Conservation (phyloP, 2,888 invertebrate species). For the Myathropa florea region DNA sequence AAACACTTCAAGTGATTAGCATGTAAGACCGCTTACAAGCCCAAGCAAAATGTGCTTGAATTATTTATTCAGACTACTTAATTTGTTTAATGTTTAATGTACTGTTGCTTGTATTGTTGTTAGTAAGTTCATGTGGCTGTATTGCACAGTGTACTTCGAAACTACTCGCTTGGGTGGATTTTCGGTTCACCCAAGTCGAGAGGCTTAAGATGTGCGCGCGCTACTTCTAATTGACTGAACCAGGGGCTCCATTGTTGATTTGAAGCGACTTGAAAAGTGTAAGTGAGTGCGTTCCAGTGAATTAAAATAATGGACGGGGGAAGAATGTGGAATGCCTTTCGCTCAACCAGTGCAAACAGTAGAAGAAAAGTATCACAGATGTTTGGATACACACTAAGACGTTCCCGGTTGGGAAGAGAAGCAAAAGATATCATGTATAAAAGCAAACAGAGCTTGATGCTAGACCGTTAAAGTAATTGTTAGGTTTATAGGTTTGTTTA, state of each 20-base stretch:
- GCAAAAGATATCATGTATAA: background rate
- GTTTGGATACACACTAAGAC: background rate
- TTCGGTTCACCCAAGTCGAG: constrained; percentile 29
- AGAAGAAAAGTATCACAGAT: constrained; percentile 1
- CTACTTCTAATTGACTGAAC: constrained; percentile 29
- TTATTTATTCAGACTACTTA: constrained; percentile 23
- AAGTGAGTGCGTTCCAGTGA: constrained; percentile 40
- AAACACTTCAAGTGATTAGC: background rate
- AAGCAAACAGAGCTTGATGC: constrained; percentile 49
- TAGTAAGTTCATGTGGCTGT: background rate
- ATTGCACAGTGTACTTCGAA: background rate
- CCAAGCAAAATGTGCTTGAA: constrained; percentile 25
- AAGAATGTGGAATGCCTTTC: background rate
- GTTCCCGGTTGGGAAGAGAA: constrained; percentile 10
- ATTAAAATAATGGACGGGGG: constrained; percentile 6
- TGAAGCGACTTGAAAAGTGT: constrained; percentile 17
- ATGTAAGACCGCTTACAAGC: background rate
- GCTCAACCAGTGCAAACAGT: constrained; percentile 1
- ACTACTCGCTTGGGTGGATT: constrained; percentile 43
- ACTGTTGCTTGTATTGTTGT: constrained; percentile 14
- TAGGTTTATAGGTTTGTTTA: background rate
- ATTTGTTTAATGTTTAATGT: constrained; percentile 45
- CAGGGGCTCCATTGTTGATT: background rate
- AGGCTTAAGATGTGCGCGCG: constrained; percentile 28
- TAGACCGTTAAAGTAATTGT: constrained; percentile 34